Evolutionary conservation across 2,113 vertebrate species (phyloP), one percentile per base, ranked within the genome.

Genomic region (Vanacampus margaritifer): DNA sequence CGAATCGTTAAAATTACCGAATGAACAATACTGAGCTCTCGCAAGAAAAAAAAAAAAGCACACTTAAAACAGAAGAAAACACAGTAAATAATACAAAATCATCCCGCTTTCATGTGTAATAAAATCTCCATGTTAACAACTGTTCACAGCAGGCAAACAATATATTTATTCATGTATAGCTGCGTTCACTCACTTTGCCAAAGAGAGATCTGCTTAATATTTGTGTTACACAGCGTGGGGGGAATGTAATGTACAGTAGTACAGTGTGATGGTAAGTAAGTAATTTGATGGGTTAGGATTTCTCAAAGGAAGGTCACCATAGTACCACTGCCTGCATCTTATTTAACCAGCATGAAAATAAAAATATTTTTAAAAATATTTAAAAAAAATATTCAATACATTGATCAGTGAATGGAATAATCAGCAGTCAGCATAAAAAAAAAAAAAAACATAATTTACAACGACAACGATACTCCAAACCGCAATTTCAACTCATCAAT

Each of bases 31-130:
- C n/a, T n/a, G n/a, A n/a, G n/a, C n/a, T n/a, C n/a, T n/a, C n/a
- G n/a, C n/a, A n/a, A n/a, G n/a, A n/a, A n/a, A n/a, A n/a, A n/a
- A n/a, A n/a, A n/a, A n/a, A n/a, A n/a, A n/a, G n/a, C 43, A 16
- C 3, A 14, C 16, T 45, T 16, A 17, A 45, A 3, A 45, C 43
- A 46, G 45, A 46, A 46, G 17, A 46, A 46, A 19, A 45, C 3
- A 79, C 53, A 50, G 43, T 51, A 77, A 87, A 86, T 79, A 82
- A 83, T 78, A 75, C 24, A 87, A 78, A 26, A 73, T 78, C 54
- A 69, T 76, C 60, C 54, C 61, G 64, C 64, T 73, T 81, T 81
- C 63, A 84, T 85, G 68, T 85, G 85, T 84, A 75, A 87, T 84
- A 70, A 43, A 79, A 21, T 50, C 64, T 54, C 39, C 65, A 67